phyloP scores from a whole-genome alignment of 2,888 invertebrate genomes.

The Drosophila neutralis region DNA sequence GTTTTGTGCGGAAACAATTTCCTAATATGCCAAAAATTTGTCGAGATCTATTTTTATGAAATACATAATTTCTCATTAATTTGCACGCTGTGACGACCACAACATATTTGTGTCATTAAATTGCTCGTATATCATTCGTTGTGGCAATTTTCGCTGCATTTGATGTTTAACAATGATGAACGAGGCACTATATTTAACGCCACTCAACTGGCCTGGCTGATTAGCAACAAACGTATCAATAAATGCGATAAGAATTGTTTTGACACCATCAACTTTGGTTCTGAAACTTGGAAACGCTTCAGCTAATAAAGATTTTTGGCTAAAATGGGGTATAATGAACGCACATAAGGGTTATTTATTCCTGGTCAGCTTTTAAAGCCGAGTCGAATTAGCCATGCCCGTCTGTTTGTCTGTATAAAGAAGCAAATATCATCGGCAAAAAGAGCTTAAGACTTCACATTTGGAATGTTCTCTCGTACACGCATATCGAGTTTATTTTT shows the following conservation, averaged over 20 bases:
- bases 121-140: slow-evolving; percentile 36
- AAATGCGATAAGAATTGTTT: slow-evolving; percentile 43
- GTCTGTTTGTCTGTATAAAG: neutral
- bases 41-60: slow-evolving; percentile 7
- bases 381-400: too few relatives aligned
- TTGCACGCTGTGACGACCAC: neutral
- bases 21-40: neutral
- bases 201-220: slow-evolving; percentile 18
- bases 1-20: slow-evolving; percentile 36
- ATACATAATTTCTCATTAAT: slow-evolving; percentile 29
- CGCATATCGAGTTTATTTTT: neutral
- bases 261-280: slow-evolving; percentile 9
- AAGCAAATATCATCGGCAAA: neutral
- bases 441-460: too few relatives aligned
- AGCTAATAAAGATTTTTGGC: neutral
- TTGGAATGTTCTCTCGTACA: neutral
- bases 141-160: slow-evolving; percentile 12
- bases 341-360: neutral
- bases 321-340: neutral
- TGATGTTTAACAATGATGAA: slow-evolving; percentile 41
- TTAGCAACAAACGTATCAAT: slow-evolving; percentile 42
- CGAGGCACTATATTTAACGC: slow-evolving; percentile 40
- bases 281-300: slow-evolving; percentile 14
- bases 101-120: slow-evolving; percentile 16
- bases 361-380: neutral